Base-by-base conservation (phyloP, 2,113 vertebrate genomes). In the Eonycteris spelaea region DNA sequence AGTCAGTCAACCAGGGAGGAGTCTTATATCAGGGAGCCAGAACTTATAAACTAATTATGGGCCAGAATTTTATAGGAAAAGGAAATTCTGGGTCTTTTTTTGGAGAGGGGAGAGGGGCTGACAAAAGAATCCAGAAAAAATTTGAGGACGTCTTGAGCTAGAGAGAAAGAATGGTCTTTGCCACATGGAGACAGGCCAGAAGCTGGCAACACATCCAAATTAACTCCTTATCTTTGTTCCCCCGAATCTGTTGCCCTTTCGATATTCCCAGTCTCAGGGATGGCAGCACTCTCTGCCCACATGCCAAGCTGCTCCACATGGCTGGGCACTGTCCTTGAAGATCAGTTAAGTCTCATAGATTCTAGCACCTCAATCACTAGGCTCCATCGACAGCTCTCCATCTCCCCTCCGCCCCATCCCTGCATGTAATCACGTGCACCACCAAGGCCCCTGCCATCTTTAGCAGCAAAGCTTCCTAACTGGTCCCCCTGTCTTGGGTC, bases 81-180 rank as follows among this genome's bases (percentile, higher is more conserved):
- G 40, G n/a, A 86, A 92, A 38, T n/a, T 40, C 59, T 55, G 33
- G 38, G 14, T 15, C 33, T 61, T 71, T 70, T 70, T 35, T 19
- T 6, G 19, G 21, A 45, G 12, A 3, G 5, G 11, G 1, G 18
- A 4, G n/a, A 6, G n/a, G 1, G 22, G 1, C 13, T 26, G 24
- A n/a, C 35, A 8, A 15, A 18, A 79, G 59, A 93, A 88, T 71
- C 38, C 24, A 85, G 71, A 73, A 83, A 38, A 38, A 80, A 75
- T 85, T 2, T 48, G 35, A 75, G 5, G 30, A 55, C 21, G 28
- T 45, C 35, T 16, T 40, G 18, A 63, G 12, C 26, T 48, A 28
- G 48, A 82, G 51, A 35, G 21, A 85, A 73, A 87, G 43, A 53
- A 48, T 16, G 18, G 61, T n/a, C 53, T 63, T 68, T 74, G 38